A percentile compares a stretch with the other conserved stretches of the same genome.
Conservation (phyloP, 1,140 invertebrate genomes). For the Drosophila pallidifrons region DNA sequence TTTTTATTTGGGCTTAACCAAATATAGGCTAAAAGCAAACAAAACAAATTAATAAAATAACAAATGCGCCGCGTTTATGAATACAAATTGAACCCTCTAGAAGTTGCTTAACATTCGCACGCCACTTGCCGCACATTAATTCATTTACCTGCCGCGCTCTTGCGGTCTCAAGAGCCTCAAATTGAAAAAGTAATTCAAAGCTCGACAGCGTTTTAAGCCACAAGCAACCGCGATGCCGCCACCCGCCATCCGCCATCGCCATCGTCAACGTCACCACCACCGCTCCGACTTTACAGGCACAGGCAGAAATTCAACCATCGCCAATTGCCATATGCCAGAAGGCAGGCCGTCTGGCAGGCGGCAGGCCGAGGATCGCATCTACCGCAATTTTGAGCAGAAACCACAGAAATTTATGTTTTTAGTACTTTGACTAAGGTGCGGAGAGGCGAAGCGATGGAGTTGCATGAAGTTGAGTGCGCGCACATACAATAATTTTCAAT, state of each 20-base stretch:
- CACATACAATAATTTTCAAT: conserved; percentile 83
- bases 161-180: conserved; percentile 58
- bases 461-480: conserved; percentile 70
- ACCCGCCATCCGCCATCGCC: conserved; percentile 3
- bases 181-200: conserved; percentile 80
- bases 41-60: conserved; percentile 16
- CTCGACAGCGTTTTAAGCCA: conserved; percentile 52
- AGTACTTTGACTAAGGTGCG: conserved; percentile 29
- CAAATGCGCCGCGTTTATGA: conserved; percentile 18
- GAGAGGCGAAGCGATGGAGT: conserved; percentile 38
- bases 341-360: not conserved
- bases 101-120: conserved; percentile 25
- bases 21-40: not conserved
- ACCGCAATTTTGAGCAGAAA: conserved; percentile 72
- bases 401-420: conserved; percentile 79
- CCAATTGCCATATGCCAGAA: conserved; percentile 19
- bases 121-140: conserved; percentile 64
- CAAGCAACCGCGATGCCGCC: conserved; percentile 26
- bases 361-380: conserved; percentile 18
- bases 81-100: conserved; percentile 48
- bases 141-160: conserved; percentile 71
- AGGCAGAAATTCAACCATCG: not conserved
- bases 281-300: too few relatives aligned
- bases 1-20: not conserved
- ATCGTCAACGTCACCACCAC: not conserved